Conservation (phyloP, 2,797 vertebrate genomes). For the Phataginus tetradactyla region DNA sequence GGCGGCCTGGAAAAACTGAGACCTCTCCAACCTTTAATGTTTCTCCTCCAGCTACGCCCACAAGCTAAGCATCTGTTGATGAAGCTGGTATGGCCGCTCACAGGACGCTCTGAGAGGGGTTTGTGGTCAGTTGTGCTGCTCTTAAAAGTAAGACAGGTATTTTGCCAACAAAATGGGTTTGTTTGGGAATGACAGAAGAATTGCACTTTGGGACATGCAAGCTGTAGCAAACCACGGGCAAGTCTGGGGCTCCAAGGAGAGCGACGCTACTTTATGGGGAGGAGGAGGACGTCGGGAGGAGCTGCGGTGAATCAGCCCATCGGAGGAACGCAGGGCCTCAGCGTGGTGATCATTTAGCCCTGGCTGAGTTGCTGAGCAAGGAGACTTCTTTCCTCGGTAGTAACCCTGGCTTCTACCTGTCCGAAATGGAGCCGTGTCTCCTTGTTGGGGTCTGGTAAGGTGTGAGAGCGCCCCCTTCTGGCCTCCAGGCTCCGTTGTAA, state of each 20-base stretch:
- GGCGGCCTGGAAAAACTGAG: background rate
- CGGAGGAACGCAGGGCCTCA: background rate
- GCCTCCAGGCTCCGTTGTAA: background rate
- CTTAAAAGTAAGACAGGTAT: background rate
- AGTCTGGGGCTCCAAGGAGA: background rate
- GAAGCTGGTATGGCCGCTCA: background rate
- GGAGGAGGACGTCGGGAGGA: background rate
- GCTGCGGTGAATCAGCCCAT: background rate
- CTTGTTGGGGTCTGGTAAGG: background rate
- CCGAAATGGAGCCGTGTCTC: background rate
- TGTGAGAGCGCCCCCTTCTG: background rate
- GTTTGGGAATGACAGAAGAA: background rate
- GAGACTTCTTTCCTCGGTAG: background rate
- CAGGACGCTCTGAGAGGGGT: background rate
- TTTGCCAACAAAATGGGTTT: background rate
- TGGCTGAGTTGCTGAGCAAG: background rate
- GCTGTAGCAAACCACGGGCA: background rate
- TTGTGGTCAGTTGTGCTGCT: too few relatives aligned
- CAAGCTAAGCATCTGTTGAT: background rate
- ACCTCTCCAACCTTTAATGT: background rate
- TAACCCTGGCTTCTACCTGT: background rate
- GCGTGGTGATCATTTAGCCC: background rate
- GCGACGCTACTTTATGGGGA: background rate
- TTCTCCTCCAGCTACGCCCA: background rate
- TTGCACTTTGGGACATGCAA: background rate